Evolutionary conservation across 2,888 invertebrate genomes (phyloP), one percentile per base, ranked within the genome.

Genomic region (Drosophila atroscutellata): DNA sequence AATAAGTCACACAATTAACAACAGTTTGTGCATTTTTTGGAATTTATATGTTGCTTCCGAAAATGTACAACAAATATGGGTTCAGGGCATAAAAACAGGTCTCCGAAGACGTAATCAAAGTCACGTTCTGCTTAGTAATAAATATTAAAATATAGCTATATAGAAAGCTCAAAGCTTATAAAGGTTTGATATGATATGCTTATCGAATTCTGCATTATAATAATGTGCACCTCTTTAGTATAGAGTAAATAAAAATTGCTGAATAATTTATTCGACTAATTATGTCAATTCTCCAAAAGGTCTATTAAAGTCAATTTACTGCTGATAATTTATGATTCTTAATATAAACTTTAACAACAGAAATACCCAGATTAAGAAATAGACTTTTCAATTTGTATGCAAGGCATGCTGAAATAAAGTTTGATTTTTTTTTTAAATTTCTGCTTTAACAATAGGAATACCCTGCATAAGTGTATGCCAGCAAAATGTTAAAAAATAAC

Each of bases 1-100:
- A 76, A 78, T 78, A 80, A 80, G 45, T 76, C 51, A 64, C 51
- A 51, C 15, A 77, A 68, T 86, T 85, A 69, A 83, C 64, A n/a
- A 11, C 34, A 3, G 11, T 49, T 59, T n/a, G 45, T 49, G 37
- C 36, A 58, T 51, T 63, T 45, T 45, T 20, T 15, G n/a, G 37
- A 56, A 64, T 72, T 65, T 72, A 71, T 75, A 56, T 60, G 64
- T 77, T 66, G 59, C 61, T 72, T 66, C 34, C 50, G 32, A 34
- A 50, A 47, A 68, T 69, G 39, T 58, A 34, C 30, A 64, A 65
- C 20, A 24, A 18, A 52, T 24, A 45, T 45, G 15, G 24, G 15
- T 2, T 24, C 45, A 20, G 20, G 45, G 45, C 13, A 45, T 45
- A 15, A 7, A 42, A 26, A 39, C 49, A 6, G 11, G 28, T 36